Base-by-base conservation (phyloP, 2,113 vertebrate species). In the Passer domesticus region DNA sequence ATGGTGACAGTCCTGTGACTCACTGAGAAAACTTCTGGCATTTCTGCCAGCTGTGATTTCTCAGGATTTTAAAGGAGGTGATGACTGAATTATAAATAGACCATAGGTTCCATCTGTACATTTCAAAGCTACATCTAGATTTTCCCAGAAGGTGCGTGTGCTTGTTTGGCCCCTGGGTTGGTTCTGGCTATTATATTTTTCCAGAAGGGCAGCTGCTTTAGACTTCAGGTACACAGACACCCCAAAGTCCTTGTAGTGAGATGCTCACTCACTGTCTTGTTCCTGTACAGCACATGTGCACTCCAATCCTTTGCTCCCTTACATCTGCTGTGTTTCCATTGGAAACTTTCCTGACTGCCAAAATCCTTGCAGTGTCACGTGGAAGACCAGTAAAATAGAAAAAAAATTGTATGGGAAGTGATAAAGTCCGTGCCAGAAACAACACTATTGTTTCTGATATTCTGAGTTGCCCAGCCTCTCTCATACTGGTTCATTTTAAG, bases 41-140 rank as follows among this genome's bases (percentile, higher is more conserved):
- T 81, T 92, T 93, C 82, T 95, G 86, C 76, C 91, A 95, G 93
- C 82, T 88, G 47, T 86, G 75, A 92, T 90, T 94, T 79, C 90
- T 94, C 44, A 25, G 80, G 82, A 59, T 76, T 95, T 90, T 90
- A 67, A 90, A 88, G 75, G 75, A 91, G 87, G 59, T 75, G 87
- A 78, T 94, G 84, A 85, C 35, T 73, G 79, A 91, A 67, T 91
- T 96, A 86, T 80, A 92, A 86, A 88, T 67, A 86, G 79, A 80
- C 4, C 9, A 25, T 52, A 53, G 75, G 52, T 83, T 89, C 72
- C 68, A 83, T 77, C 73, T 93, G 39, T 80, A 58, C 56, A 74
- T 90, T 86, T 80, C 7, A 5, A 67, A 83, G 55, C 56, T 41
- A 56, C 52, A 86, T 75, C 27, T 33, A 77, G 78, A 66, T 43